phyloP scores from a whole-genome alignment of 2,888 invertebrate species.

The Eueremaeus valkanovi region DNA sequence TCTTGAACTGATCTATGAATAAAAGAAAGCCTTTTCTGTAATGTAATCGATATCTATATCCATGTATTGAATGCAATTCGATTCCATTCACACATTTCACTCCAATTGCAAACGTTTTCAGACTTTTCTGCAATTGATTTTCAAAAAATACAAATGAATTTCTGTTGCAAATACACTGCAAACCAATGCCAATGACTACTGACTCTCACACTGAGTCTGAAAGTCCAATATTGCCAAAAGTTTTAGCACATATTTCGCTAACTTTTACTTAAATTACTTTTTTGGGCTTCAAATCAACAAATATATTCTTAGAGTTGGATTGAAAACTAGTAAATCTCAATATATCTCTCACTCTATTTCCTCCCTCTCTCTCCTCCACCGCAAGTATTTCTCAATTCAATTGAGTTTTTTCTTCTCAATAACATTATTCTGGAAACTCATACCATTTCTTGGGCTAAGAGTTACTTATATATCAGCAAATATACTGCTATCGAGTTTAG shows the following conservation, averaged over 20 bases:
- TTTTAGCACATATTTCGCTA: background rate
- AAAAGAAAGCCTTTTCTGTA: conserved; percentile 15
- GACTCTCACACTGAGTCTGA: too few species aligned
- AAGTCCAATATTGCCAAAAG: background rate
- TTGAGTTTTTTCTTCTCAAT: background rate
- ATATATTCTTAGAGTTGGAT: background rate
- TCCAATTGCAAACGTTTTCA: too few species aligned
- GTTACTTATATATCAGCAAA: conserved; percentile 18
- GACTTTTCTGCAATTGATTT: background rate
- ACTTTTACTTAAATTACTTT: conserved; percentile 31
- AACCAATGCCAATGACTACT: background rate
- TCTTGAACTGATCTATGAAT: background rate
- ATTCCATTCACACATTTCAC: conserved; percentile 9
- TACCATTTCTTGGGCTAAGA: background rate
- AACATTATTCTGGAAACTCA: background rate
- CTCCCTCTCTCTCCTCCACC: background rate
- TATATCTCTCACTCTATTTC: background rate
- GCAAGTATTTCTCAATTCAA: conserved; percentile 3
- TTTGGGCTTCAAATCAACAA: background rate
- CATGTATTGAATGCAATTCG: conserved; percentile 8
- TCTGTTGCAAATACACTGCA: background rate
- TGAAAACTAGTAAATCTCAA: background rate
- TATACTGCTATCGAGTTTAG: background rate
- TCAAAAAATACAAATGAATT: conserved; percentile 26
- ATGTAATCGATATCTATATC: conserved; percentile 28